A percentile compares a stretch with the other conserved stretches of the same genome.
phyloP scores from a whole-genome alignment of 2,113 vertebrate genomes.

The Phyllostomus discolor region DNA sequence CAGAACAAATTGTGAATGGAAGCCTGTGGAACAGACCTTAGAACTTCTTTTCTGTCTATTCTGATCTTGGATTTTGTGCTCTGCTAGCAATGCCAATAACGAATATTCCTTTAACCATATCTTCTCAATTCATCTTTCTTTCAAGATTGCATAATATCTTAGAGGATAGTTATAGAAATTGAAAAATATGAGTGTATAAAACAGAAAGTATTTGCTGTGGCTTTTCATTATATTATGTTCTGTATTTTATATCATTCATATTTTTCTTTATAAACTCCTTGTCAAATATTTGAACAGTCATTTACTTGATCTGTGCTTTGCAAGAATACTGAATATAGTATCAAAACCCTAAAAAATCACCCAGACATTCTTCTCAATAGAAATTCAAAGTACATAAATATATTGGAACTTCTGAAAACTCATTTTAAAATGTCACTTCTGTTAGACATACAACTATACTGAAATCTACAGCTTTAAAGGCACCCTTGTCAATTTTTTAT shows the following conservation, averaged over 20 bases:
- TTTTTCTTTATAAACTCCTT: conserved; percentile 70
- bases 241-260: conserved; percentile 59
- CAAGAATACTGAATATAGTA: conserved; percentile 32
- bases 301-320: conserved; percentile 44
- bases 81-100: background rate
- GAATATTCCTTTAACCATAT: conserved; percentile 17
- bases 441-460: background rate
- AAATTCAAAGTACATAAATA: conserved; percentile 51
- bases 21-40: background rate
- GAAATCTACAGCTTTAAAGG: conserved; percentile 31
- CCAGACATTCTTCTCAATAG: conserved; percentile 19
- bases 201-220: conserved; percentile 45
- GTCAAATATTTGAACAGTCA: conserved; percentile 57
- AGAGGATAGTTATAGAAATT: conserved; percentile 43
- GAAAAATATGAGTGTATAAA: conserved; percentile 61
- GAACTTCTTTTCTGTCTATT: background rate
- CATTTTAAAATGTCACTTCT: conserved; percentile 46
- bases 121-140: conserved; percentile 48
- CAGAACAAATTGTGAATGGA: background rate
- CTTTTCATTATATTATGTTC: conserved; percentile 56
- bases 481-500: conserved; percentile 23
- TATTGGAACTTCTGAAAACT: conserved; percentile 29
- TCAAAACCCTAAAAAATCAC: conserved; percentile 52
- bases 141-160: conserved; percentile 16
- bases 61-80: background rate